These are phyloP conservation scores for Catocala nupta DNA, from an alignment of 2,888 invertebrate species.

Conservation along the genomic window DNA sequence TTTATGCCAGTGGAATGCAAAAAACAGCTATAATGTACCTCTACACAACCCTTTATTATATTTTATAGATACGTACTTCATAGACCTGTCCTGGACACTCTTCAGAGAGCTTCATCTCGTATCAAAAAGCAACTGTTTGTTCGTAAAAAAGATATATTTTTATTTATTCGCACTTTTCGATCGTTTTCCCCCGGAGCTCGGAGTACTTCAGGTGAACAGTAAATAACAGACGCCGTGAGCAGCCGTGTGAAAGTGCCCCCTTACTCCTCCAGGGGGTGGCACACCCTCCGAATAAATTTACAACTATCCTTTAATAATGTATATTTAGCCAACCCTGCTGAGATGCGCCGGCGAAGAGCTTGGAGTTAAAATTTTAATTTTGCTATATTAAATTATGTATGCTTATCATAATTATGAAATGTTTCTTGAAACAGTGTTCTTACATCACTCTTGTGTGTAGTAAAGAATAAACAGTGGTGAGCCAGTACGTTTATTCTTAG, in stretches of 20 bases:
- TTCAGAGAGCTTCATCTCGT: too few species aligned
- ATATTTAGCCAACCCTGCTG: conserved; percentile 15
- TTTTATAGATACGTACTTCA: too few species aligned
- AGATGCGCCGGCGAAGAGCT: conserved; percentile 12
- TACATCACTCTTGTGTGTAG: too few species aligned
- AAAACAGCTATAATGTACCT: too few species aligned
- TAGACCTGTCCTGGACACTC: too few species aligned
- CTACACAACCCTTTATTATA: too few species aligned
- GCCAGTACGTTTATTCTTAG: too few species aligned
- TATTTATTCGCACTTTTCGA: conserved; percentile 18
- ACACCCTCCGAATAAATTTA: conserved; percentile 32
- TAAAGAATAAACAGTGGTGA: too few species aligned
- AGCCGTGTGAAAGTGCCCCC: conserved; percentile 10
- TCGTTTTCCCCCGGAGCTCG: neutral
- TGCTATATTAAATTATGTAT: neutral
- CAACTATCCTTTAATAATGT: conserved; percentile 30
- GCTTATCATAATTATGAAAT: too few species aligned
- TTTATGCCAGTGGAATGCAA: too few species aligned
- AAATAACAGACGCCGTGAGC: conserved; percentile 21
- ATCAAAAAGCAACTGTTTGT: too few species aligned
- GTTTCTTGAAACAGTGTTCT: too few species aligned
- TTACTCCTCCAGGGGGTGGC: conserved; percentile 3
- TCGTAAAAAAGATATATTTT: conserved; percentile 12
- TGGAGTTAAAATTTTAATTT: conserved; percentile 18
- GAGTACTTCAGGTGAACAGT: conserved; percentile 9